A percentile compares a stretch with the other conserved stretches of the same genome.
Conservation (phyloP, 2,888 invertebrate genomes). For the Lepeophtheirus nordmannii region DNA sequence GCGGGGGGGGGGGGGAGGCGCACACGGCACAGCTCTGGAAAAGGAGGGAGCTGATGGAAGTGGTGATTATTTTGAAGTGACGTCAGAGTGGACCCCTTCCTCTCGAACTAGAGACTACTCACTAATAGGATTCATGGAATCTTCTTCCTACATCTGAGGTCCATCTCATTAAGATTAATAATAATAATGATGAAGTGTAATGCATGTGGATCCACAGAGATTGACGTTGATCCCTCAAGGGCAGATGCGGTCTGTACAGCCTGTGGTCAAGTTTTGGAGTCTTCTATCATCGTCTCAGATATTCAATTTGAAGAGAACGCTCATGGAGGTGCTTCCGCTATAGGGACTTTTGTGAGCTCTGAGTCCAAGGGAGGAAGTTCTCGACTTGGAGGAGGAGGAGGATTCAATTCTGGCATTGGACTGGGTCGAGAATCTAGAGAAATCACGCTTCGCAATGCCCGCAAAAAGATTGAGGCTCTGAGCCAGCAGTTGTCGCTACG, state of each 20-base stretch:
- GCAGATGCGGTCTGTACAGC: constrained; percentile 91
- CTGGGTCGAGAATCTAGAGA: constrained; percentile 74
- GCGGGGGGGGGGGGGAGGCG: too few species aligned
- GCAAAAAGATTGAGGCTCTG: constrained; percentile 63
- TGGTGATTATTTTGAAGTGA: too few species aligned
- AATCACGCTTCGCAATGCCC: constrained; percentile 73
- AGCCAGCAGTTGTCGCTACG: constrained; percentile 58
- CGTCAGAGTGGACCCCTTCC: too few species aligned
- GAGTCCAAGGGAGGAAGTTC: constrained; percentile 59
- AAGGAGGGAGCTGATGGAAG: too few species aligned
- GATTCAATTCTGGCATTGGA: constrained; percentile 38
- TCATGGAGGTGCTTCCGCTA: constrained; percentile 66
- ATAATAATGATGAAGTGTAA: background rate
- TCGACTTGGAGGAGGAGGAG: constrained; percentile 57
- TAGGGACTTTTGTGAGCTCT: constrained; percentile 82
- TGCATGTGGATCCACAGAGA: background rate
- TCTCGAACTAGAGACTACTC: too few species aligned
- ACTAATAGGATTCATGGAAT: too few species aligned
- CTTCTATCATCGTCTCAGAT: constrained; percentile 88
- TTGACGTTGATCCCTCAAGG: constrained; percentile 69
- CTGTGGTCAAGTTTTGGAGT: constrained; percentile 90
- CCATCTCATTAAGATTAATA: too few species aligned
- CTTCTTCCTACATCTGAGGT: too few species aligned
- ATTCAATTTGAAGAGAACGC: constrained; percentile 87
- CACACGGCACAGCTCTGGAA: too few species aligned